phyloP scores from a whole-genome alignment of 2,888 invertebrate genomes.

The Drosophila picticornis region DNA sequence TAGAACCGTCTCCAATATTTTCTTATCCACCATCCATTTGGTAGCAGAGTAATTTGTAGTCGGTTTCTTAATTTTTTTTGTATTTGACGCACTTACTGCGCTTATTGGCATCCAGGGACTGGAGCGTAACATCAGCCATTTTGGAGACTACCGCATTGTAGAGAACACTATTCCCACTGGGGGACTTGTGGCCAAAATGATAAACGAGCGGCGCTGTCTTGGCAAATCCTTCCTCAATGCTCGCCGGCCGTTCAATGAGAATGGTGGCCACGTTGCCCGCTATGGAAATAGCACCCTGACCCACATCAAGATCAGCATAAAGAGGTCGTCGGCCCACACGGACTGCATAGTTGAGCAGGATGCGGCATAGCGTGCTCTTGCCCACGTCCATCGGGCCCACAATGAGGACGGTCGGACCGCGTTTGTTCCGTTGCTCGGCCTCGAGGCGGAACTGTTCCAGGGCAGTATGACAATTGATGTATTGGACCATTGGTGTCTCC shows the following conservation, averaged over 20 bases:
- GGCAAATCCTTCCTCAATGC: conserved; percentile 97
- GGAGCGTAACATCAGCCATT: conserved; percentile 93
- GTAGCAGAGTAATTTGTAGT: neutral
- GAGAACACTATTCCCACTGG: conserved; percentile 91
- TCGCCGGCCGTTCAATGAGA: conserved; percentile 96
- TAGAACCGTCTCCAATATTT: neutral
- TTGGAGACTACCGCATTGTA: conserved; percentile 94
- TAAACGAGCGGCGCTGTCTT: conserved; percentile 96
- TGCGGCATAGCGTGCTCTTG: conserved; percentile 95
- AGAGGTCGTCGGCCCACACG: conserved; percentile 95
- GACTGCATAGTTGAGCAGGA: conserved; percentile 97
- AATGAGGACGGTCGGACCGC: conserved; percentile 95
- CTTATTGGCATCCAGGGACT: conserved; percentile 93
- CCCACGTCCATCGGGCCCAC: conserved; percentile 98
- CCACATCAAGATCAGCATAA: conserved; percentile 97
- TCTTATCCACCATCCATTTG: neutral
- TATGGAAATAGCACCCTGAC: conserved; percentile 96
- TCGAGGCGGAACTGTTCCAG: conserved; percentile 94
- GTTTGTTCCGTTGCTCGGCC: conserved; percentile 89
- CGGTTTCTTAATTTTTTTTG: neutral
- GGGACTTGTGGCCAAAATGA: conserved; percentile 95
- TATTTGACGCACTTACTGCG: conserved; percentile 88
- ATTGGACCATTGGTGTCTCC: conserved; percentile 98
- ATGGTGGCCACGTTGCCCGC: conserved; percentile 96
- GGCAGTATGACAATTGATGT: conserved; percentile 97